These are phyloP conservation scores for Bombus balteatus DNA, from an alignment of 1,140 invertebrate species.

Conservation along the genomic window DNA sequence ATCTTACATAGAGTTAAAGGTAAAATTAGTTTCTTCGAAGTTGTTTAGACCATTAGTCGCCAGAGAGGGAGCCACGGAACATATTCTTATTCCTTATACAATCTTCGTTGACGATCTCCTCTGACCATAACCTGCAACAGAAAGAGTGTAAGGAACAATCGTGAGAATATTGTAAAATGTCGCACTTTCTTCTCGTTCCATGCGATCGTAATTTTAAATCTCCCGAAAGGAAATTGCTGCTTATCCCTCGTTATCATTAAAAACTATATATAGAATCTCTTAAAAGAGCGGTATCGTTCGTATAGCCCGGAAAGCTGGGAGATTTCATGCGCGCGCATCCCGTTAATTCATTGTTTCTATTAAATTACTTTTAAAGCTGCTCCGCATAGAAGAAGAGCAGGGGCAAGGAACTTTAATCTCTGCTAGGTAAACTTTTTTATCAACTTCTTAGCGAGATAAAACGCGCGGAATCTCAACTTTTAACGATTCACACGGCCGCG, in stretches of 20 bases:
- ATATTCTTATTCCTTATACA: constrained; percentile 19
- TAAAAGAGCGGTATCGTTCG: not conserved
- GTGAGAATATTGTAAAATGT: not conserved
- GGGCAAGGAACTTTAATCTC: constrained; percentile 3
- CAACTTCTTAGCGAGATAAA: constrained; percentile 16
- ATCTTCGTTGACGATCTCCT: constrained; percentile 47
- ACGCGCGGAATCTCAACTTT: constrained; percentile 8
- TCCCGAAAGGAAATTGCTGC: not conserved
- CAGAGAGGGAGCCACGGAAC: constrained; percentile 26
- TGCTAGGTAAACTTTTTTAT: constrained; percentile 34
- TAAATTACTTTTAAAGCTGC: constrained; percentile 25
- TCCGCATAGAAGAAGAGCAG: not conserved
- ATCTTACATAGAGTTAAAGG: constrained; percentile 68
- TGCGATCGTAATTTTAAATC: not conserved
- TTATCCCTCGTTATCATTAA: constrained; percentile 13
- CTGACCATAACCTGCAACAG: constrained; percentile 55
- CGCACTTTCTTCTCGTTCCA: not conserved
- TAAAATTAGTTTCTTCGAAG: constrained; percentile 63
- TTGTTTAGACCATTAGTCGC: constrained; percentile 63
- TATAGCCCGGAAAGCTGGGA: not conserved
- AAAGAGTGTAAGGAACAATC: not conserved
- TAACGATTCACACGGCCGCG: not conserved
- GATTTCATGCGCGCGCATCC: not conserved
- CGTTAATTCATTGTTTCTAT: constrained; percentile 40
- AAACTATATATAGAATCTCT: constrained; percentile 1